Evolutionary conservation across 2,113 vertebrate species (phyloP).

Genomic region (Ammospiza nelsoni): DNA sequence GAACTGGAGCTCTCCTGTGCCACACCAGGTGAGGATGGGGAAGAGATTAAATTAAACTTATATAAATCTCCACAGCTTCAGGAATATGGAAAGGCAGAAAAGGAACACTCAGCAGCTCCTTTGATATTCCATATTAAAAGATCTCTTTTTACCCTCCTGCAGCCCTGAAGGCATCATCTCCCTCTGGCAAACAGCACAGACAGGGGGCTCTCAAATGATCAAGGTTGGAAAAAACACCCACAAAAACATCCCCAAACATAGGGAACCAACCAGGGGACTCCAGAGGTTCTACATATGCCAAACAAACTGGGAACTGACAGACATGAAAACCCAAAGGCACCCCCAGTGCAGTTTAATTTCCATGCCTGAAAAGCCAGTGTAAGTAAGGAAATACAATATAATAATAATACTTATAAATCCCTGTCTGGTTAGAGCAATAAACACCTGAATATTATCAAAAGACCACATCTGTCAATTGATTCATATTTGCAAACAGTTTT

Average conservation of each 20-base stretch:
- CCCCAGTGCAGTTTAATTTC: not conserved
- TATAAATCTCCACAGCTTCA: not conserved
- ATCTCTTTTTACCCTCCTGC: not conserved
- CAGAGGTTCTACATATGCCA: not conserved
- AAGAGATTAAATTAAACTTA: not conserved
- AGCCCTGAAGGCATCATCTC: not conserved
- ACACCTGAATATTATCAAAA: not conserved
- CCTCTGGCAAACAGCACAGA: not conserved
- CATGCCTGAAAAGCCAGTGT: not conserved
- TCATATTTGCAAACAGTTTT: not conserved
- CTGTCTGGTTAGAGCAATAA: not conserved
- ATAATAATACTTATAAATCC: not conserved
- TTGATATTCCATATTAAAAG: not conserved
- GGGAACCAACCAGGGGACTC: not conserved
- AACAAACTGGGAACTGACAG: not conserved
- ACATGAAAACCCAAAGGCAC: not conserved
- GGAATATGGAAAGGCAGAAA: not conserved
- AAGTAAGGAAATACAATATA: not conserved
- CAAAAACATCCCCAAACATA: not conserved
- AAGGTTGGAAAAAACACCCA: not conserved
- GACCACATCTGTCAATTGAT: not conserved
- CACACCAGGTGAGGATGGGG: not conserved
- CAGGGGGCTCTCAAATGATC: rapidly evolving
- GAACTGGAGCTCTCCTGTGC: not conserved
- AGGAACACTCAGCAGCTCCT: not conserved